These are phyloP conservation scores for Acromyrmex echinatior DNA, from an alignment of 1,140 invertebrate genomes.

Conservation along the genomic window DNA sequence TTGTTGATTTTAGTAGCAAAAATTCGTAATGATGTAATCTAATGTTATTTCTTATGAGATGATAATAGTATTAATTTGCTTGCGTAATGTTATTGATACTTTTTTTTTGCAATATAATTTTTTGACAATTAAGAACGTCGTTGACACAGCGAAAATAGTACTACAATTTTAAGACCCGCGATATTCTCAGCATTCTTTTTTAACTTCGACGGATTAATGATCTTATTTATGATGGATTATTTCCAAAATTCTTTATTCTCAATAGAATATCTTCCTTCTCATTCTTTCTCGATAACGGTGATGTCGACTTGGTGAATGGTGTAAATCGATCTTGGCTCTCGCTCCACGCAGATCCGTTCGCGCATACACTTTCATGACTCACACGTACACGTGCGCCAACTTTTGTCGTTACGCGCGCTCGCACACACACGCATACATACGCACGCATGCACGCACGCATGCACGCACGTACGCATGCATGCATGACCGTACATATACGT, in stretches of 20 bases:
- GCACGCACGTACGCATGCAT: neutral
- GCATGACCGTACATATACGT: neutral
- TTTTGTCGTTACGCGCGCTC: neutral
- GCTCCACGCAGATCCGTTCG: conserved; percentile 53
- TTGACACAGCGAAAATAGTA: neutral
- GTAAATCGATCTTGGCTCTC: conserved; percentile 44
- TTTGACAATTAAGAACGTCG: neutral
- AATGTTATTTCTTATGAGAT: neutral
- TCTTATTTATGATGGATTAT: neutral
- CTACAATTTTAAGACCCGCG: neutral
- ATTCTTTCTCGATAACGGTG: conserved; percentile 15
- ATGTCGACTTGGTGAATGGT: conserved; percentile 47
- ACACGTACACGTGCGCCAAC: neutral
- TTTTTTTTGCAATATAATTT: neutral
- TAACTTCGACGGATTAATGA: neutral
- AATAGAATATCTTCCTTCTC: conserved; percentile 24
- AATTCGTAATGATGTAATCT: neutral
- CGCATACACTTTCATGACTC: conserved; percentile 12
- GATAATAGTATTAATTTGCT: neutral
- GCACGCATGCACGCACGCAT: too few species aligned
- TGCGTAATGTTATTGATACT: neutral
- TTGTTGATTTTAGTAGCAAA: neutral
- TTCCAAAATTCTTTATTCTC: neutral
- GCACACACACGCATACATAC: neutral
- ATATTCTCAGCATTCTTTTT: neutral